A percentile compares a stretch with the other conserved stretches of the same genome.
Conservation (phyloP, 2,113 vertebrate genomes). For the Podarcis cretensis region DNA sequence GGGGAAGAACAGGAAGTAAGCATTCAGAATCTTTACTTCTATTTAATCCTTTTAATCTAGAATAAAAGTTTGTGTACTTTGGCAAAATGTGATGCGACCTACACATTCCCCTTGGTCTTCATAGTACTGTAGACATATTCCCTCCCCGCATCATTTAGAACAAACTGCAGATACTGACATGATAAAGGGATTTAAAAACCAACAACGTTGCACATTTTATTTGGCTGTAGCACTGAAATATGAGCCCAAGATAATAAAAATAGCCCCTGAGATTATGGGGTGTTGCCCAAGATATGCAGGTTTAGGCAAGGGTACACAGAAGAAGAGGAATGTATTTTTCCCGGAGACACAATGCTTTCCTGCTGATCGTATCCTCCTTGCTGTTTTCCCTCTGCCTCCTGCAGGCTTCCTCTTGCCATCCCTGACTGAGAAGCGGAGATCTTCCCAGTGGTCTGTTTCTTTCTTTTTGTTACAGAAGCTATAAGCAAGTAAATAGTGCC, state of each 20-base stretch:
- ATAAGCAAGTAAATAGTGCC: not conserved
- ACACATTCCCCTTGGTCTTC: not conserved
- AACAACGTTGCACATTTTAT: not conserved
- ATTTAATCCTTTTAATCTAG: constrained; percentile 31
- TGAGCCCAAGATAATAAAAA: constrained; percentile 38
- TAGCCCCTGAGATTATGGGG: constrained; percentile 24
- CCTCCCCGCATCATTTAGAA: constrained; percentile 35
- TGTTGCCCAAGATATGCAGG: constrained; percentile 40
- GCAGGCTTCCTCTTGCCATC: constrained; percentile 38
- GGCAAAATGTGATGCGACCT: constrained; percentile 40
- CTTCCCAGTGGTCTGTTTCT: constrained; percentile 56
- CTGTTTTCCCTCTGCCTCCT: constrained; percentile 31
- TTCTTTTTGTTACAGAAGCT: constrained; percentile 49
- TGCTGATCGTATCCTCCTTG: constrained; percentile 28
- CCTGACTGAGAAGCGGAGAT: constrained; percentile 49
- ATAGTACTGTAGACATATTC: constrained; percentile 21
- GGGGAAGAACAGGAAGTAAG: constrained; percentile 22
- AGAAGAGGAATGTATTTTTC: not conserved
- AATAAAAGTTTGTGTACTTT: constrained; percentile 58
- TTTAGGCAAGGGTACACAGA: not conserved
- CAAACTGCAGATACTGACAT: constrained; percentile 28
- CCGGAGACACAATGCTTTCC: constrained; percentile 25
- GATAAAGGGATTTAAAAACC: not conserved
- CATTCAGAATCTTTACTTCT: constrained; percentile 23
- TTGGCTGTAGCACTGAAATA: constrained; percentile 23